A percentile compares a stretch with the other conserved stretches of the same genome.
Evolutionary conservation across 2,113 vertebrate genomes (phyloP).

Genomic region (Steatornis caripensis): DNA sequence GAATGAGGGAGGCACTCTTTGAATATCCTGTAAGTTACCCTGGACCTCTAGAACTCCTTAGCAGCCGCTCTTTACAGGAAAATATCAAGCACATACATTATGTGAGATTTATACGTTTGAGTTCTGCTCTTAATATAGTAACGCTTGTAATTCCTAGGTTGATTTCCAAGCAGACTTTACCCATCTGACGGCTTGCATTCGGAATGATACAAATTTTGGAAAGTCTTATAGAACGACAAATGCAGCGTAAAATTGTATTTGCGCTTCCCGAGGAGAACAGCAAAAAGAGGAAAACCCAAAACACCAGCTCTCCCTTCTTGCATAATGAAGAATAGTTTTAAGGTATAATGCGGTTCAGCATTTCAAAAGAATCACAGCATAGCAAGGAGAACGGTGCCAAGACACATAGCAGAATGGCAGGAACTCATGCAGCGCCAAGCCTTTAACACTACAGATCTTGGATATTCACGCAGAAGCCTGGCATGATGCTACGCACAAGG

Average conservation of each 20-base stretch:
- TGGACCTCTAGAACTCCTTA: neutral
- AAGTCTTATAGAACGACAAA: neutral
- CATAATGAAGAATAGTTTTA: neutral
- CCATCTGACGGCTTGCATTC: neutral
- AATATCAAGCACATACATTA: neutral
- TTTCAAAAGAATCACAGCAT: neutral
- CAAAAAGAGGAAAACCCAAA: neutral
- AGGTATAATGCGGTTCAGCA: neutral
- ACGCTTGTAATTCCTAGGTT: neutral
- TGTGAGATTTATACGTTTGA: neutral
- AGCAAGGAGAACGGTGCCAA: neutral
- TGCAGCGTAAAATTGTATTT: neutral
- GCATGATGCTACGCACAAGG: neutral
- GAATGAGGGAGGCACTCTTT: neutral
- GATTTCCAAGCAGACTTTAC: neutral
- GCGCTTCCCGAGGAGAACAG: neutral
- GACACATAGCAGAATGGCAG: neutral
- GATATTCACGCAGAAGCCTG: neutral
- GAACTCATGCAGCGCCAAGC: neutral
- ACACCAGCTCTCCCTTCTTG: neutral
- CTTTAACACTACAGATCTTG: neutral
- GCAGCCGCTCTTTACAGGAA: neutral
- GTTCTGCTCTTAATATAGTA: neutral
- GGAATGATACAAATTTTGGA: neutral
- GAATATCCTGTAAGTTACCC: neutral